Percentiles rank a stretch among this genome's conserved stretches.
Evolutionary conservation across 1,140 invertebrate species (phyloP).

Genomic region (Musca vetustissima): DNA sequence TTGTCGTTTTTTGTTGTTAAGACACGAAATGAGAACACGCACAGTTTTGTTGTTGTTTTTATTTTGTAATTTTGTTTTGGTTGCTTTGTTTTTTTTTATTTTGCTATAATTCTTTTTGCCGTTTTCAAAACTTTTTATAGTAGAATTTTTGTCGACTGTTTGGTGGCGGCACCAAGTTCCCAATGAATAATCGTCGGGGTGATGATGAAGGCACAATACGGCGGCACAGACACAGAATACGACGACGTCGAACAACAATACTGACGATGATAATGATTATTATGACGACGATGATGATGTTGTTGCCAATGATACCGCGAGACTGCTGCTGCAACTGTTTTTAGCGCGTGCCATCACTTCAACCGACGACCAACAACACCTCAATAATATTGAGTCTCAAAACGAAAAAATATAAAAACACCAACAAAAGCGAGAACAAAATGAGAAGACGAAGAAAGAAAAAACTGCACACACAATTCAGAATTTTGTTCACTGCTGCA

Average conservation of each 20-base stretch:
- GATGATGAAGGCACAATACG: too few species aligned
- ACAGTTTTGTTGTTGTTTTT: too few species aligned
- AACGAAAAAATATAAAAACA: not conserved
- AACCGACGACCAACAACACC: constrained; percentile 20
- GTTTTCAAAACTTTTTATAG: too few species aligned
- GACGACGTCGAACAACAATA: too few species aligned
- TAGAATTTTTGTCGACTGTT: too few species aligned
- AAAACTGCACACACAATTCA: constrained; percentile 10
- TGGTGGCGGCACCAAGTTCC: not conserved
- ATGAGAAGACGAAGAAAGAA: too few species aligned
- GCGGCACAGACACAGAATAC: too few species aligned
- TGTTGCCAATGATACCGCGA: not conserved
- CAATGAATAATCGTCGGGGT: not conserved
- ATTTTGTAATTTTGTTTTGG: constrained; percentile 13
- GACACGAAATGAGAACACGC: not conserved
- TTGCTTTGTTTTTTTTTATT: not conserved
- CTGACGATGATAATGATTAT: too few species aligned
- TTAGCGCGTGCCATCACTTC: constrained; percentile 21
- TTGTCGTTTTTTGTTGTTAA: too few species aligned
- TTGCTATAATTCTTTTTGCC: too few species aligned
- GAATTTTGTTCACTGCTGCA: too few species aligned
- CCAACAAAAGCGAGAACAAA: not conserved
- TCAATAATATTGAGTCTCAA: constrained; percentile 18
- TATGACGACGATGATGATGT: too few species aligned
- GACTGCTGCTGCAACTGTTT: constrained; percentile 11